phyloP scores from a whole-genome alignment of 1,140 invertebrate genomes.

The Spodoptera frugiperda region DNA sequence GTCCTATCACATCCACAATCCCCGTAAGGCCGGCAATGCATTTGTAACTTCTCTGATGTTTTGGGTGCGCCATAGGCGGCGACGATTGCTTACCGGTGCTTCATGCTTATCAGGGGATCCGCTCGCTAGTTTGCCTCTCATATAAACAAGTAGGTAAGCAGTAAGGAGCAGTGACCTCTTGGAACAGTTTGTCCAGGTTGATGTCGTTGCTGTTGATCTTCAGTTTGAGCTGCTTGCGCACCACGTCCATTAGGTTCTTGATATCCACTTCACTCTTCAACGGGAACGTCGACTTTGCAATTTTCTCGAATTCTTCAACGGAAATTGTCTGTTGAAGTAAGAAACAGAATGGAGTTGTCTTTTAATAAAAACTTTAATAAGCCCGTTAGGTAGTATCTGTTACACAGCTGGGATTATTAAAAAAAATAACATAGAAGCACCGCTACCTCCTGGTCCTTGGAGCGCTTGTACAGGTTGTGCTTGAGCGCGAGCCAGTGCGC shows the following conservation, averaged over 20 bases:
- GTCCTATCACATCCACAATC: too few species aligned
- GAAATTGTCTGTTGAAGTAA: conserved; percentile 68
- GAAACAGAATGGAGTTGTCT: background rate
- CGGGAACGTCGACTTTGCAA: conserved; percentile 72
- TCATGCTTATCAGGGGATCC: too few species aligned
- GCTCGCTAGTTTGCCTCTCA: too few species aligned
- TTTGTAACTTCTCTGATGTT: too few species aligned
- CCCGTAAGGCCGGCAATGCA: too few species aligned
- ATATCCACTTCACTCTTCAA: conserved; percentile 84
- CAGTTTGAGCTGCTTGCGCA: conserved; percentile 81
- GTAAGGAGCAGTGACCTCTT: conserved; percentile 65
- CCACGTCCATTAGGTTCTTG: conserved; percentile 79
- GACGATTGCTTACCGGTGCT: too few species aligned
- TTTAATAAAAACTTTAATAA: conserved; percentile 23
- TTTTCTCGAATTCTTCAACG: conserved; percentile 81
- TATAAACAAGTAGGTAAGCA: background rate
- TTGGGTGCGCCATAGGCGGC: too few species aligned
- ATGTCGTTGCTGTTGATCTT: conserved; percentile 76
- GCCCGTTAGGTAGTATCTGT: conserved; percentile 29
- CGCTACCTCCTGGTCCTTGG: conserved; percentile 64
- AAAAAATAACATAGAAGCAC: too few species aligned
- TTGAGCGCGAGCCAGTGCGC: conserved; percentile 68
- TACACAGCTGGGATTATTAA: too few species aligned
- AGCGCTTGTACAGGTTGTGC: conserved; percentile 62
- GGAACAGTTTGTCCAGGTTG: conserved; percentile 81